Evolutionary conservation across 2,113 vertebrate genomes (phyloP), one percentile per base, ranked within the genome.

Genomic region (Etia nguti): DNA sequence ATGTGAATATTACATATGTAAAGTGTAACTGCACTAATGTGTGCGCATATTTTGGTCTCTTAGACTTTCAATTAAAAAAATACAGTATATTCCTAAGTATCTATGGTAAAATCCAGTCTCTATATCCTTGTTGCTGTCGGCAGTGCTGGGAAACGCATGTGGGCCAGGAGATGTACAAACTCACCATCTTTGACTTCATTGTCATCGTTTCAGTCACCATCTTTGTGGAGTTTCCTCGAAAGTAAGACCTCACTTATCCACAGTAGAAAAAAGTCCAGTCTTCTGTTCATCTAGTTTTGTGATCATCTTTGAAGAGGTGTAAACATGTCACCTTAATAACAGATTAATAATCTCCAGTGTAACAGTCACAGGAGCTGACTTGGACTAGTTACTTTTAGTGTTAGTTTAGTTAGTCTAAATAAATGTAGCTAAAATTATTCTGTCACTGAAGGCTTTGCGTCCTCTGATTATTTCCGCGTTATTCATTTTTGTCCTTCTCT

Each of bases 81-180:
- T 43, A 0, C 1, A 75, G 24, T 48, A 48, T 75, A 75, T 75
- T 75, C 0, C 24, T 18, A 75, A 1, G n/a, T n/a, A n/a, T n/a
- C n/a, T 50, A 50, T 50, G 16, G 70, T 50, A 48, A 50, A 31
- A 77, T 77, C 18, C 26, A 12, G 6, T 34, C 6, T 81, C 3
- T 24, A 4, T 7, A 8, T 75, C 12, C 8, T n/a, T 56, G 20
- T 80, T 68, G 31, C 16, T 89, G 81, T 73, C 68, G 5, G 16
- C 95, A 99, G 98, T 99, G 99, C 90, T 99, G 99, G 99, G 99
- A 99, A 93, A 97, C 98, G 20, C 96, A 97, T 11, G 97, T 99
- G 36, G 99, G 99, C 11, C 98, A 97, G 94, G 99, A 99, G 93
- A 99, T 99, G 99, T 99, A 99, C 93, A 99, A 99, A 86, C 97